A percentile compares a stretch with the other conserved stretches of the same genome.
These are phyloP conservation scores for Acrocephalus scirpaceus DNA, from an alignment of 2,797 vertebrate species.

Conservation along the genomic window DNA sequence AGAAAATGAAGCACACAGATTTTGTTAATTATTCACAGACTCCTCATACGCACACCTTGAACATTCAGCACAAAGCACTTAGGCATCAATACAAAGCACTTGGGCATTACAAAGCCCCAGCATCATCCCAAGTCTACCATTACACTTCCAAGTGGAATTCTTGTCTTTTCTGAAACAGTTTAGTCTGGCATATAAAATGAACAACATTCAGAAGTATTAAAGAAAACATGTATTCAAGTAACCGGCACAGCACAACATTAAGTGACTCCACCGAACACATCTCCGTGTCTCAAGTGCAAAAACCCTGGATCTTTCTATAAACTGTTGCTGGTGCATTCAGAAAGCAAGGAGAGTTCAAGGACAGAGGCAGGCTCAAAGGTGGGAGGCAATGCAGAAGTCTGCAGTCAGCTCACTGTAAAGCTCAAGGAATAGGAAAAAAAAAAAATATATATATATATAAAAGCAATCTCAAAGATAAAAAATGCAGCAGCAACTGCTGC, in stretches of 20 bases:
- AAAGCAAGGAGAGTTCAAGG: conserved; percentile 11
- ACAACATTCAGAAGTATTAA: not conserved
- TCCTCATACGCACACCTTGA: not conserved
- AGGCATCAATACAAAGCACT: not conserved
- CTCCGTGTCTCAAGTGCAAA: accelerated
- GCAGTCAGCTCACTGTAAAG: not conserved
- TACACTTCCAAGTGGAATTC: not conserved
- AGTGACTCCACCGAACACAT: not conserved
- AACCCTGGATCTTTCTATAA: not conserved
- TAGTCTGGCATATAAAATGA: not conserved
- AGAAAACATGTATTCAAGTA: not conserved
- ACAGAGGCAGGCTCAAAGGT: not conserved
- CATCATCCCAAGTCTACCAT: not conserved
- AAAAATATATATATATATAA: not conserved
- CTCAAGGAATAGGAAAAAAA: not conserved
- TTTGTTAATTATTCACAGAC: not conserved
- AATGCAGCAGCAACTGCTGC: not conserved
- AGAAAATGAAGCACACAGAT: not conserved
- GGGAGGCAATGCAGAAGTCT: not conserved
- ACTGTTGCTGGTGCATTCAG: not conserved
- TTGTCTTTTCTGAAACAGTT: not conserved
- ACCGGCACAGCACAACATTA: not conserved
- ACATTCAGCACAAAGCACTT: not conserved
- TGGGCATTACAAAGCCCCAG: not conserved
- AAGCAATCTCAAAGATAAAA: not conserved